Conservation (phyloP, 2,888 invertebrate genomes). For the Caenorhabditis sp. region DNA sequence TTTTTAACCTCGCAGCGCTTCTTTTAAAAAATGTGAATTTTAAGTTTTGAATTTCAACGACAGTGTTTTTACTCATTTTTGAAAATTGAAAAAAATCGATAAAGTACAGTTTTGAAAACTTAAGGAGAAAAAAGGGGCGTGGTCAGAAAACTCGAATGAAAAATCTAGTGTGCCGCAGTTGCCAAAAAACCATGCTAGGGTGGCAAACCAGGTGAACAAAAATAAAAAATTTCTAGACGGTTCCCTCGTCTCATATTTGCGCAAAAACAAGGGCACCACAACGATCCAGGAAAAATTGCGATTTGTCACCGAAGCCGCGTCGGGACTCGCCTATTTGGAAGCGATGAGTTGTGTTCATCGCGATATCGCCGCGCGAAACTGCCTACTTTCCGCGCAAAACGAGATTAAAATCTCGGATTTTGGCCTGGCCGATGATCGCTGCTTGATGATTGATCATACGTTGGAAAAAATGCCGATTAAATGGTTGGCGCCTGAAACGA, state of each 20-base stretch:
- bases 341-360: constrained; percentile 84
- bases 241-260: constrained; percentile 48
- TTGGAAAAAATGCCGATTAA: constrained; percentile 64
- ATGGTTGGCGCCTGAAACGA: constrained; percentile 64
- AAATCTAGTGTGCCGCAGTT: no score
- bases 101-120: no score
- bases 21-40: no score
- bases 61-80: no score
- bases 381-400: constrained; percentile 73
- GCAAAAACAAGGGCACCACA: constrained; percentile 49
- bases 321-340: constrained; percentile 84
- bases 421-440: constrained; percentile 63
- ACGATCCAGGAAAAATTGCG: constrained; percentile 46
- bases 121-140: no score
- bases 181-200: no score
- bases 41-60: no score
- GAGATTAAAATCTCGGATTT: constrained; percentile 71
- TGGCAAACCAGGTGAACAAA: not conserved
- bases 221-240: constrained; percentile 43
- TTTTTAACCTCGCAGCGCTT: no score
- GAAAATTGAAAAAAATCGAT: no score
- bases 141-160: not conserved
- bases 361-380: constrained; percentile 85
- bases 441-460: constrained; percentile 51
- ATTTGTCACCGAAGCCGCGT: constrained; percentile 74